Conservation (phyloP, 35 echinoderm and acorn worm genomes). For the Apostichopus californicus region DNA sequence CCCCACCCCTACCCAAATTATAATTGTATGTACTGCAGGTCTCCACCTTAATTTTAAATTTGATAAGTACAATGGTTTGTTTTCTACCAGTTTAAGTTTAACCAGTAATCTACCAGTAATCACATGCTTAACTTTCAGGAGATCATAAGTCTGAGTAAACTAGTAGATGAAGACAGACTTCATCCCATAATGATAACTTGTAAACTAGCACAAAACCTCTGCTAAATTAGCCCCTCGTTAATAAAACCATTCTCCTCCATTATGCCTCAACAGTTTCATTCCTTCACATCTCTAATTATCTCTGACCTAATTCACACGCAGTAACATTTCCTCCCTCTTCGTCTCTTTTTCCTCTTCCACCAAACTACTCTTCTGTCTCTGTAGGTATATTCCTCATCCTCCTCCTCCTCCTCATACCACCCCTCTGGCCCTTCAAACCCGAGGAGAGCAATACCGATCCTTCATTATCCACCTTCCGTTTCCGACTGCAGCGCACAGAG, state of each 20-base stretch:
- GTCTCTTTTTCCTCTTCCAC: not conserved
- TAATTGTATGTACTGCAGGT: too few species aligned
- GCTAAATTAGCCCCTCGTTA: too few species aligned
- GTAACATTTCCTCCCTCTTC: not conserved
- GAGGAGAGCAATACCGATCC: not conserved
- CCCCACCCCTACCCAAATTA: too few species aligned
- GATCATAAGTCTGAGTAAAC: too few species aligned
- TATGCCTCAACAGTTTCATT: not conserved
- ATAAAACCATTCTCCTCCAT: not conserved
- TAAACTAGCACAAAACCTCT: too few species aligned
- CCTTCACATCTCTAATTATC: slow-evolving; percentile 26
- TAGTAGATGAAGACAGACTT: too few species aligned
- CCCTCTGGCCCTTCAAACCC: not conserved
- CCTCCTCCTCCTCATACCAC: not conserved
- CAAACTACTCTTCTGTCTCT: not conserved
- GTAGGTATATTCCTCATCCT: not conserved
- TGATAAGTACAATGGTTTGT: too few species aligned
- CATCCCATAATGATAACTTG: too few species aligned
- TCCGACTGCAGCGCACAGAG: not conserved
- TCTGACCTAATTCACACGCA: slow-evolving; percentile 9
- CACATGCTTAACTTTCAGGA: too few species aligned
- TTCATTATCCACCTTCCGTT: not conserved
- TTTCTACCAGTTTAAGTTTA: too few species aligned
- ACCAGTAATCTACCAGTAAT: too few species aligned
- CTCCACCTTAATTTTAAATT: too few species aligned